phyloP scores from a whole-genome alignment of 2,888 invertebrate genomes.

The Micropterix aruncella region DNA sequence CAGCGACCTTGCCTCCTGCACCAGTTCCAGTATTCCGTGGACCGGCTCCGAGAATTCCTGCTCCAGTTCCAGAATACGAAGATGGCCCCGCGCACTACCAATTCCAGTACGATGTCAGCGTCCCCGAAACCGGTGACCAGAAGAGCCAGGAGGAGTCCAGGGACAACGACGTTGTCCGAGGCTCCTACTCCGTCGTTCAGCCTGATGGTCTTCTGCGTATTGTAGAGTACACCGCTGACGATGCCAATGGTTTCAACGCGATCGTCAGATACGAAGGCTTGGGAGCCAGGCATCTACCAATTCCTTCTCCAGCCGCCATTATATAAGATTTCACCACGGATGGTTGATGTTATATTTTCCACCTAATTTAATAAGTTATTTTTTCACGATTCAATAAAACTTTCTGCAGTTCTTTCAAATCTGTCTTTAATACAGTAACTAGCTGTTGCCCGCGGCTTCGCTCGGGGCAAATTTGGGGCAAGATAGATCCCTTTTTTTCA shows the following conservation, averaged over 20 bases:
- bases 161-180: conserved; percentile 13
- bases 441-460: no score
- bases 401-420: no score
- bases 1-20: background rate
- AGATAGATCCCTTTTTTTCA: no score
- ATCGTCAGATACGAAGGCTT: conserved; percentile 11
- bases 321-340: no score
- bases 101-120: conserved; percentile 4
- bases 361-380: no score
- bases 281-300: background rate
- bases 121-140: conserved; percentile 13
- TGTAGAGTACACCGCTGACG: conserved; percentile 14
- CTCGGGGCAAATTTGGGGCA: no score
- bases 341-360: no score
- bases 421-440: no score
- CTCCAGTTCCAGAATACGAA: background rate
- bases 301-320: no score
- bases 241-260: conserved; percentile 13
- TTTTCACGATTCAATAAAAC: no score
- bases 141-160: conserved; percentile 13
- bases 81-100: background rate
- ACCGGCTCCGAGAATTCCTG: background rate
- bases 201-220: conserved; percentile 12
- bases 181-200: conserved; percentile 13
- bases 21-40: background rate